Evolutionary conservation across 2,888 invertebrate species (phyloP).

Genomic region (Gymnocheta viridis): DNA sequence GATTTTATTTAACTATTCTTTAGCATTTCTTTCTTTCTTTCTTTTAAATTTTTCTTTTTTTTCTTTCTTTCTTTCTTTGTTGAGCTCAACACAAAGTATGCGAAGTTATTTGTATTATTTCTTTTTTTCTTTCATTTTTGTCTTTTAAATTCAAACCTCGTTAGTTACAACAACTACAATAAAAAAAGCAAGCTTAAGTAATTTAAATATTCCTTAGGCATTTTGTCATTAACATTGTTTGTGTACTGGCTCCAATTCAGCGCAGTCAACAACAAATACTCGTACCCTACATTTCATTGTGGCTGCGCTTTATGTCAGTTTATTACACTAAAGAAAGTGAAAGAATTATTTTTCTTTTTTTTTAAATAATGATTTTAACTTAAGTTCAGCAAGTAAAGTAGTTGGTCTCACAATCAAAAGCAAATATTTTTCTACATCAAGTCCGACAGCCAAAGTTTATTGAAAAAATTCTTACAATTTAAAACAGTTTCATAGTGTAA

Average conservation of each 20-base stretch:
- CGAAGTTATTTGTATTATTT: conserved; percentile 39
- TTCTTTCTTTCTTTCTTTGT: background rate
- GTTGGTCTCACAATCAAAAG: background rate
- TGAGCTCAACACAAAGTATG: conserved; percentile 24
- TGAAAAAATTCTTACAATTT: no score
- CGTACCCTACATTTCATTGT: background rate
- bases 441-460: background rate
- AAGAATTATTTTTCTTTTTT: conserved; percentile 12
- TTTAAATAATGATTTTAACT: background rate
- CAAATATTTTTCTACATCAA: background rate
- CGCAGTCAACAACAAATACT: conserved; percentile 1
- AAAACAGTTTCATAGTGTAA: no score
- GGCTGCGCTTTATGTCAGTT: background rate
- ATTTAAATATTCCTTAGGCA: conserved; percentile 57
- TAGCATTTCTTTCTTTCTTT: conserved; percentile 28
- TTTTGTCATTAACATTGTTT: conserved; percentile 43
- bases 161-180: conserved; percentile 14
- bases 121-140: background rate
- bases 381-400: background rate
- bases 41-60: conserved; percentile 9
- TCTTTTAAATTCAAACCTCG: conserved; percentile 11
- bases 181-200: conserved; percentile 17
- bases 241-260: background rate
- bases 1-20: conserved; percentile 44
- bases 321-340: conserved; percentile 41